phyloP scores from a whole-genome alignment of 1,140 invertebrate genomes.

The Euura lappo region DNA sequence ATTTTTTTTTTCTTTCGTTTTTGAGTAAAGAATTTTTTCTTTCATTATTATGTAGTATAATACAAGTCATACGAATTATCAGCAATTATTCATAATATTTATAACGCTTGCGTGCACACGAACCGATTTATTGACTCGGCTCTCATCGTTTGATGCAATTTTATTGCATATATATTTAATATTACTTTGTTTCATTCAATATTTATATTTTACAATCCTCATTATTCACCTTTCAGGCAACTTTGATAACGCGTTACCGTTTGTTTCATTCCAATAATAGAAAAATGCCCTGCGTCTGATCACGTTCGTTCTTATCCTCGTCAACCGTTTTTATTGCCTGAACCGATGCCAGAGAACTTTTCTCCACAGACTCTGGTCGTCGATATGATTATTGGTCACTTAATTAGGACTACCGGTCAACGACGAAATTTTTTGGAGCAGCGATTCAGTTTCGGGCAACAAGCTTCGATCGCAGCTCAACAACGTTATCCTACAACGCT shows the following conservation, averaged over 20 bases:
- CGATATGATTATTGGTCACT: constrained; percentile 7
- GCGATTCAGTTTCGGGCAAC: background rate
- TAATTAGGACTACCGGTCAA: background rate
- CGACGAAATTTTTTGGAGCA: background rate
- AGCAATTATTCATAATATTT: constrained; percentile 18
- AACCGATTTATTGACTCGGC: background rate
- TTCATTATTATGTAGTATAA: constrained; percentile 31
- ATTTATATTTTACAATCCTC: background rate
- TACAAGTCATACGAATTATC: constrained; percentile 25
- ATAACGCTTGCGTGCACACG: background rate
- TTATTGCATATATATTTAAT: background rate
- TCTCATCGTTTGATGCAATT: constrained; percentile 1
- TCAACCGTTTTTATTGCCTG: too few relatives aligned
- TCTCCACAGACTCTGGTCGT: background rate
- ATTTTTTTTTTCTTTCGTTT: background rate
- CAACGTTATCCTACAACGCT: background rate
- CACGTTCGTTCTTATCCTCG: background rate
- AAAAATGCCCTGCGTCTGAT: constrained; percentile 5
- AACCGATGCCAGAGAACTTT: background rate
- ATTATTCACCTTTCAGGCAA: background rate
- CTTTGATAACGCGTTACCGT: background rate
- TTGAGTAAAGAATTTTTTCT: constrained; percentile 18
- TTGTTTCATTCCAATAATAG: background rate
- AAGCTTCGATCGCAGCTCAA: background rate
- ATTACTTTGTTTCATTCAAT: background rate